Conservation (phyloP, 2,797 vertebrate species). For the Allobates femoralis region DNA sequence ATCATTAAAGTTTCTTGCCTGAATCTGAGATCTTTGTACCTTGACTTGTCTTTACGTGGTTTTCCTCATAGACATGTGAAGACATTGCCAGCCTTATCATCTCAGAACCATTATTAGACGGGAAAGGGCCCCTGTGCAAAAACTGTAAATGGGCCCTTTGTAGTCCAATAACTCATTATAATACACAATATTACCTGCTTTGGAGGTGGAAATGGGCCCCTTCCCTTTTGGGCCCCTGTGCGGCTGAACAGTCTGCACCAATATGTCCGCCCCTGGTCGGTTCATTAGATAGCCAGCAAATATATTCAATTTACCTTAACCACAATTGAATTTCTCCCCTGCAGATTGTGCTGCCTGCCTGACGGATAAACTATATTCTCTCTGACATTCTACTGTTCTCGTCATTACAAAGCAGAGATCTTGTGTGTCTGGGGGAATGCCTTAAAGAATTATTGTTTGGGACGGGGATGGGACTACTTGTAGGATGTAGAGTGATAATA, state of each 20-base stretch:
- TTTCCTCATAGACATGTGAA: background rate
- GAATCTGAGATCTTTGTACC: background rate
- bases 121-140: too few relatives aligned
- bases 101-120: too few relatives aligned
- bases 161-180: too few relatives aligned
- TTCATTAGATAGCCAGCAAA: conserved; percentile 1
- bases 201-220: too few relatives aligned
- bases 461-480: background rate
- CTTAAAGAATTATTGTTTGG: background rate
- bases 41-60: background rate
- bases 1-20: background rate
- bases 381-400: background rate
- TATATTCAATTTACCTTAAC: conserved; percentile 36
- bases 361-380: background rate
- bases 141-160: too few relatives aligned
- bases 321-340: conserved; percentile 38
- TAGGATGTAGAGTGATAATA: background rate
- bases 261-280: too few relatives aligned
- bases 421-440: too few relatives aligned
- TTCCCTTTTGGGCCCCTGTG: too few relatives aligned
- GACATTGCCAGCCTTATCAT: background rate
- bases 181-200: too few relatives aligned
- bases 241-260: too few relatives aligned
- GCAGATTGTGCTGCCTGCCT: background rate
- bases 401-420: background rate